Conservation (phyloP, 2,797 vertebrate species). For the Crossoptilon crossoptilon region DNA sequence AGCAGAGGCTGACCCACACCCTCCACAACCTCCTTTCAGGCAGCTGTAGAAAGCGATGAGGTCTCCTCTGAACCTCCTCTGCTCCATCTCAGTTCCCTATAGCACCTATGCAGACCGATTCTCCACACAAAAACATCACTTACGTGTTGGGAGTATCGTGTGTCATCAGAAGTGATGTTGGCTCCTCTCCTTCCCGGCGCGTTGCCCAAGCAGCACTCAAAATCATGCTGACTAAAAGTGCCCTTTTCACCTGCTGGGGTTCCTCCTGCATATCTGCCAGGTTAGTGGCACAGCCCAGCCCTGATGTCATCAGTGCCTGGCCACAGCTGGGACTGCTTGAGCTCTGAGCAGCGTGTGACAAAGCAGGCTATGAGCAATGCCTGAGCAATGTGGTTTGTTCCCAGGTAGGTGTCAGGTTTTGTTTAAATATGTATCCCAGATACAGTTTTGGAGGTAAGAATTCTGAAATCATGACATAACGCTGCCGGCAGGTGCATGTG, state of each 20-base stretch:
- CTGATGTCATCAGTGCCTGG: neutral
- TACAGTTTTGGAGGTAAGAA: neutral
- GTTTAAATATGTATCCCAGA: neutral
- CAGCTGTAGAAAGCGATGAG: no score
- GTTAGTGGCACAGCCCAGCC: neutral
- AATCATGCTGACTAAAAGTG: neutral
- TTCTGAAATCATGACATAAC: neutral
- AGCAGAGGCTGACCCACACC: no score
- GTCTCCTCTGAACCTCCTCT: no score
- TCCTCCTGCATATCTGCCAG: neutral
- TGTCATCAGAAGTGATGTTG: neutral
- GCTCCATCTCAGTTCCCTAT: no score
- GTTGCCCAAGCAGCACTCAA: neutral
- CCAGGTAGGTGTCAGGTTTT: neutral
- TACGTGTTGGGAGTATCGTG: neutral
- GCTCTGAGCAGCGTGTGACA: neutral
- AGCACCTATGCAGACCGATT: neutral
- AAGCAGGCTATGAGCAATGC: neutral
- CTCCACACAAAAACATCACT: neutral
- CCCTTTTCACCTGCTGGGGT: neutral
- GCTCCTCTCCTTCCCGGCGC: fast-evolving
- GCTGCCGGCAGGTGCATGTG: fast-evolving
- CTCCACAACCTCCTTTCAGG: no score
- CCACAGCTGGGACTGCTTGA: neutral
- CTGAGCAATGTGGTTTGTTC: neutral